Conservation (phyloP, 2,113 vertebrate species). For the Sciurus niger region DNA sequence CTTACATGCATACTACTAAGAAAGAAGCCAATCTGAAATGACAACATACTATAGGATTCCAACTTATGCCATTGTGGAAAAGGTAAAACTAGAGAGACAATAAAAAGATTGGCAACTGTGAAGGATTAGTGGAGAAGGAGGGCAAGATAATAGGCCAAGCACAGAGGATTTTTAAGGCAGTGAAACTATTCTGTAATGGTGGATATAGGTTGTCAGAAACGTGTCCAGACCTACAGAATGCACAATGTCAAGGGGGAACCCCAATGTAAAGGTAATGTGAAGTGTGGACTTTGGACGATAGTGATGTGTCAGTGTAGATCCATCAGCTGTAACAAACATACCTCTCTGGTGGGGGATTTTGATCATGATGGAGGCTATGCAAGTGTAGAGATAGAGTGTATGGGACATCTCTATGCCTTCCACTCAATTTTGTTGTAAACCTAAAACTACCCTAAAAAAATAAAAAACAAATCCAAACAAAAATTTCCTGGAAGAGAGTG, state of each 20-base stretch:
- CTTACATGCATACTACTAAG: neutral
- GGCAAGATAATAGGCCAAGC: neutral
- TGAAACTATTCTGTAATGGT: neutral
- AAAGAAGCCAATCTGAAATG: neutral
- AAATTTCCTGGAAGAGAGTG: neutral
- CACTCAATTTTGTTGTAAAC: neutral
- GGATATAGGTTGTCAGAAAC: too few relatives aligned
- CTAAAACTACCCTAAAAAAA: neutral
- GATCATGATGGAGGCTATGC: neutral
- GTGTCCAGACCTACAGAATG: neutral
- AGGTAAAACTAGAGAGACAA: neutral
- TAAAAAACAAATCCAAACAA: neutral
- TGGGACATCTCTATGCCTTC: neutral
- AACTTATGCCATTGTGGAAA: neutral
- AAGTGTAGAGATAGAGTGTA: neutral
- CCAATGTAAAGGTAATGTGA: neutral
- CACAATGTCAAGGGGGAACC: neutral
- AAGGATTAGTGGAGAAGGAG: neutral
- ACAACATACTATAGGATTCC: neutral
- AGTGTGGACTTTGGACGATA: neutral
- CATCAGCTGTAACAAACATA: neutral
- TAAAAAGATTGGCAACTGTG: neutral
- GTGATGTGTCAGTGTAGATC: too few relatives aligned
- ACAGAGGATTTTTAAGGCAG: neutral
- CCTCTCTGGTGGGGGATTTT: neutral